phyloP scores from a whole-genome alignment of 2,888 invertebrate genomes.

The Plebejus melissa region DNA sequence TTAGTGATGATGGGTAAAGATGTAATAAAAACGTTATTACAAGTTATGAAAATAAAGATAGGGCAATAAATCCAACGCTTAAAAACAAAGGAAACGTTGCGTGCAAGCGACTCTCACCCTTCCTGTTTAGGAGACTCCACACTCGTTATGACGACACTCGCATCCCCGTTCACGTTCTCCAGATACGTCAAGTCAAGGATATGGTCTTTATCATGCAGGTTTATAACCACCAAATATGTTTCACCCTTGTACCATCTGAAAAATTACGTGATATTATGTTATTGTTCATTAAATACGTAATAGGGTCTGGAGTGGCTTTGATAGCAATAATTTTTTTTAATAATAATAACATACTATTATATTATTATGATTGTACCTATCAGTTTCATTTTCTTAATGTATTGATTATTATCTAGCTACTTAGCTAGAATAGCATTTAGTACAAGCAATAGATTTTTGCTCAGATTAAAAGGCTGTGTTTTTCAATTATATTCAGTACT shows the following conservation, averaged over 20 bases:
- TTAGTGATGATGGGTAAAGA: neutral
- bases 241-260: slow-evolving; percentile 59
- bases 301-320: neutral
- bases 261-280: slow-evolving; percentile 28
- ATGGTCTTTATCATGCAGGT: slow-evolving; percentile 59
- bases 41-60: slow-evolving; percentile 13
- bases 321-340: neutral
- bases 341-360: neutral
- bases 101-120: slow-evolving; percentile 45
- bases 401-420: no score
- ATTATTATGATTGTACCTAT: neutral
- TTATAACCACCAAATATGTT: slow-evolving; percentile 71
- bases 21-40: slow-evolving; percentile 15
- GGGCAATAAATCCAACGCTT: slow-evolving; percentile 20
- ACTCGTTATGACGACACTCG: slow-evolving; percentile 69
- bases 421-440: neutral
- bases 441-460: neutral
- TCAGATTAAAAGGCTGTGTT: neutral
- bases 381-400: neutral
- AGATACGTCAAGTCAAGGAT: slow-evolving; percentile 59
- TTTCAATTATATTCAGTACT: neutral
- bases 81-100: slow-evolving; percentile 10
- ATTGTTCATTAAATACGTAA: neutral
- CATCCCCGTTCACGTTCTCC: slow-evolving; percentile 60
- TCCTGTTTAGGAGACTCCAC: slow-evolving; percentile 54